These are phyloP conservation scores for Romanomermis culicivorax DNA, from an alignment of 2,888 invertebrate species.

Conservation along the genomic window DNA sequence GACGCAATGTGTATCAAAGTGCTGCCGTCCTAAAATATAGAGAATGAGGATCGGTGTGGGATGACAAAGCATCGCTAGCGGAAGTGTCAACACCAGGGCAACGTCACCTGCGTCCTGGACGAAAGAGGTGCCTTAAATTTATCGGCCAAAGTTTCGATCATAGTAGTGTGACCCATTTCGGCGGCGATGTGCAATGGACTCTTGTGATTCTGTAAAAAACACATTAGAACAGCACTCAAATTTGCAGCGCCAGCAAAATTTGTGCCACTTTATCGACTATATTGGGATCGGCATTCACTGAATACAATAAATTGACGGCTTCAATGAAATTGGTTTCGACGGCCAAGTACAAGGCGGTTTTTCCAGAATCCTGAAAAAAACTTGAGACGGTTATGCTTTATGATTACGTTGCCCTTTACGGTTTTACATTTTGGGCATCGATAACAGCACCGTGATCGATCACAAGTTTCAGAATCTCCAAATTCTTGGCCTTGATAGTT, in stretches of 20 bases:
- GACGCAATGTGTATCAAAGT: constrained; percentile 97
- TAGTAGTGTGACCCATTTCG: constrained; percentile 79
- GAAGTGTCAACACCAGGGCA: too few species aligned
- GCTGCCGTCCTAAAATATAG: constrained; percentile 75
- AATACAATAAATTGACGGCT: constrained; percentile 79
- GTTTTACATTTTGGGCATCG: constrained; percentile 68
- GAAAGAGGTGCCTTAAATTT: constrained; percentile 92
- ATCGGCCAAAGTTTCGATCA: constrained; percentile 84
- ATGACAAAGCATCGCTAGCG: too few species aligned
- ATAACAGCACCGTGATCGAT: constrained; percentile 77
- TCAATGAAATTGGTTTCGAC: constrained; percentile 85
- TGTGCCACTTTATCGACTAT: constrained; percentile 76
- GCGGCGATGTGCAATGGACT: constrained; percentile 96
- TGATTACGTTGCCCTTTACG: too few species aligned
- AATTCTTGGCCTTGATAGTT: constrained; percentile 70
- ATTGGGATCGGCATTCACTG: constrained; percentile 76
- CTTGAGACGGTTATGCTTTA: too few species aligned
- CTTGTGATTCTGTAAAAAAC: constrained; percentile 44
- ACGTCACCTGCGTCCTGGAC: constrained; percentile 61
- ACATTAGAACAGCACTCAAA: neutral
- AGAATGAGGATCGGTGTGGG: too few species aligned
- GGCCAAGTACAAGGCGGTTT: constrained; percentile 80
- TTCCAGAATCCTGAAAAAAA: constrained; percentile 58
- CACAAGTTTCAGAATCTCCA: constrained; percentile 73
- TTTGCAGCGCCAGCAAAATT: neutral